A percentile compares a stretch with the other conserved stretches of the same genome.
These are phyloP conservation scores for Pocillopora damicornis DNA, from an alignment of 64 coral and sea anemone species.

Conservation along the genomic window DNA sequence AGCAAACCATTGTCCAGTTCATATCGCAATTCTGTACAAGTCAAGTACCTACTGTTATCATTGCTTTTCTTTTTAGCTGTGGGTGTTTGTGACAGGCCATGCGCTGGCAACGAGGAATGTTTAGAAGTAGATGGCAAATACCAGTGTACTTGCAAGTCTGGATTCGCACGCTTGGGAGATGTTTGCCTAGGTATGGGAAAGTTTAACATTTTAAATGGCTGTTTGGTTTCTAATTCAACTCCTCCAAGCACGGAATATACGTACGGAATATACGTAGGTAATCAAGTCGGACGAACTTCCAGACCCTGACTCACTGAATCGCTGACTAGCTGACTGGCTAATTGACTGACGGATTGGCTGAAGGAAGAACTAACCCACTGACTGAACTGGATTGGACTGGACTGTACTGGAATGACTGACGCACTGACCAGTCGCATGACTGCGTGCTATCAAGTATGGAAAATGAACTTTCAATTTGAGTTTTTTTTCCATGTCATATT, in stretches of 20 bases:
- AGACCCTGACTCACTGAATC: too few relatives aligned
- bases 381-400: background rate
- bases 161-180: background rate
- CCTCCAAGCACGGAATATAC: too few relatives aligned
- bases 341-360: background rate
- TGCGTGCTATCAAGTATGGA: background rate
- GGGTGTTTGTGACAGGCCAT: constrained; percentile 28
- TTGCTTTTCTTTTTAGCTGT: background rate
- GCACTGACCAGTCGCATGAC: background rate
- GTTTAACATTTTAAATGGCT: background rate
- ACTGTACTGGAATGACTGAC: background rate
- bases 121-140: constrained; percentile 47
- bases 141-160: constrained; percentile 48
- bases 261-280: too few relatives aligned
- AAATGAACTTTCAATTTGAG: too few relatives aligned
- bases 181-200: constrained; percentile 26
- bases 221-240: background rate
- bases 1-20: too few relatives aligned
- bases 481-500: background rate
- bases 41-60: too few relatives aligned
- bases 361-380: background rate
- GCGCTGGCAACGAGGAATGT: constrained; percentile 41
- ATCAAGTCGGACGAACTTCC: too few relatives aligned
- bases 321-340: background rate
- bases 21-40: too few relatives aligned